phyloP scores from a whole-genome alignment of 2,797 vertebrate genomes.

The Nyctibius grandis region DNA sequence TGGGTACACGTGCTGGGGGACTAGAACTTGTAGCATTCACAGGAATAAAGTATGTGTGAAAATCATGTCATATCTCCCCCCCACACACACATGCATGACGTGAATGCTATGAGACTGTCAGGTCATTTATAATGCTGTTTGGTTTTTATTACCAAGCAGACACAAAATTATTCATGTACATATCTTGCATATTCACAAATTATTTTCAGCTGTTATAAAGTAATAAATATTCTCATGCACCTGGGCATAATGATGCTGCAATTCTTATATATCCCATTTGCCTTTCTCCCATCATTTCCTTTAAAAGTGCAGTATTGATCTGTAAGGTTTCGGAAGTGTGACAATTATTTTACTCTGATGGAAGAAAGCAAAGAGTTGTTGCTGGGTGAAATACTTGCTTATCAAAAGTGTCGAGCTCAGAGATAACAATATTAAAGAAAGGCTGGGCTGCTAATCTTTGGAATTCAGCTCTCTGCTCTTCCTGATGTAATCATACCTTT shows the following conservation, averaged over 20 bases:
- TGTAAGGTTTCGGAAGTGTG: rapidly evolving
- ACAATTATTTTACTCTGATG: not conserved
- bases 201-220: slow-evolving; percentile 16
- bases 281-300: not conserved
- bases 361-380: not conserved
- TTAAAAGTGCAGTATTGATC: not conserved
- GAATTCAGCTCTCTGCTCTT: not conserved
- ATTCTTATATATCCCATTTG: not conserved
- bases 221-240: not conserved
- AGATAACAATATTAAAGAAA: not conserved
- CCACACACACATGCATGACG: not conserved
- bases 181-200: not conserved
- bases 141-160: not conserved
- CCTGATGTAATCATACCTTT: not conserved
- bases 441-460: not conserved
- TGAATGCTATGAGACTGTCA: not conserved
- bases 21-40: not conserved
- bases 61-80: not conserved
- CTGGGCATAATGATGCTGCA: not conserved
- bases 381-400: not conserved
- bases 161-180: not conserved
- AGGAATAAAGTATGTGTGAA: not conserved
- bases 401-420: not conserved
- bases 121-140: not conserved
- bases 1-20: not conserved